Conservation (phyloP, 2,797 vertebrate genomes). For the Schizopygopsis malacanthus region DNA sequence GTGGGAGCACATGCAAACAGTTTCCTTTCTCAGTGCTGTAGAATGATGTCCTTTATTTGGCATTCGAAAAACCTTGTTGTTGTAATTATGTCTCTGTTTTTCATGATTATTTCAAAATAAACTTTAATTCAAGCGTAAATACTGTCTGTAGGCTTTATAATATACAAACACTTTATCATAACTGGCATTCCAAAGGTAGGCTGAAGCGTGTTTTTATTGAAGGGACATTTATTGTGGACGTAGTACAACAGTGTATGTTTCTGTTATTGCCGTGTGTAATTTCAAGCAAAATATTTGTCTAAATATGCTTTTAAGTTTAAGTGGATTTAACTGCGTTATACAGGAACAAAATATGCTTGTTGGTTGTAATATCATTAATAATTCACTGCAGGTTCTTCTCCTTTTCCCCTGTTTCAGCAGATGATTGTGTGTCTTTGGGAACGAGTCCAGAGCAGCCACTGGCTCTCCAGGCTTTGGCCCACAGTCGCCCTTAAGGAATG, state of each 20-base stretch:
- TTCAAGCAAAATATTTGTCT: slow-evolving; percentile 1
- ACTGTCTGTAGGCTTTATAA: not conserved
- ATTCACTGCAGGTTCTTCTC: slow-evolving; percentile 54
- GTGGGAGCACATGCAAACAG: slow-evolving; percentile 65
- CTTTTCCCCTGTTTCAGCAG: slow-evolving; percentile 49
- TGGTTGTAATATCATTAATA: slow-evolving; percentile 57
- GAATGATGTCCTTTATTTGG: not conserved
- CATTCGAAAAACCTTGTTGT: not conserved
- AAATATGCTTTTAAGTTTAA: not conserved
- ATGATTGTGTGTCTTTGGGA: slow-evolving; percentile 61
- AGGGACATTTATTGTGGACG: not conserved
- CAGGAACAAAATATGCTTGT: slow-evolving; percentile 38
- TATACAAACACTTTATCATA: not conserved
- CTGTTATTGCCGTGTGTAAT: not conserved
- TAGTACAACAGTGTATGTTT: not conserved
- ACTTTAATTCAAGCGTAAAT: not conserved
- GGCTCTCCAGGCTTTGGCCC: slow-evolving; percentile 48
- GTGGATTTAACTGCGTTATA: not conserved
- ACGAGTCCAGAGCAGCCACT: slow-evolving; percentile 54
- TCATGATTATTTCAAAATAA: not conserved
- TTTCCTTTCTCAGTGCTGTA: not conserved
- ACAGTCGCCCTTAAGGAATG: slow-evolving; percentile 56
- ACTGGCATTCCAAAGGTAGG: not conserved
- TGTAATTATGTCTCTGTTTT: not conserved
- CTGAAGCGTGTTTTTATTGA: not conserved